A percentile compares a stretch with the other conserved stretches of the same genome.
phyloP scores from a whole-genome alignment of 2,113 vertebrate species.

The Albula glossodonta region DNA sequence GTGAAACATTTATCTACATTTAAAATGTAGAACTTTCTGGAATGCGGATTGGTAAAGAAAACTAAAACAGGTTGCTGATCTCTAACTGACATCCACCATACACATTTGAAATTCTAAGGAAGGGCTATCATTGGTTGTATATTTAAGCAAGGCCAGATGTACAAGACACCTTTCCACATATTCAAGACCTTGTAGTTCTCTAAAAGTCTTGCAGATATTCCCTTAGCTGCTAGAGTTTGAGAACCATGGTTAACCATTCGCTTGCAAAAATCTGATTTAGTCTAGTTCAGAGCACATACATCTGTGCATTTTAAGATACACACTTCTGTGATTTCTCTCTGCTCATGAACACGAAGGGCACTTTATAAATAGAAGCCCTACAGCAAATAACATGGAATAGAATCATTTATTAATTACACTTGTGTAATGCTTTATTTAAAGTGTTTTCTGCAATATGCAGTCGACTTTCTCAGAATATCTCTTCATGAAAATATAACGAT shows the following conservation, averaged over 20 bases:
- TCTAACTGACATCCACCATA: neutral
- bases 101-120: neutral
- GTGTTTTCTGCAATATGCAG: constrained; percentile 39
- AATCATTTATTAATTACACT: constrained; percentile 38
- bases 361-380: neutral
- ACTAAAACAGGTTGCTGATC: neutral
- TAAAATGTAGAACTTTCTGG: neutral
- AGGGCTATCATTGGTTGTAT: neutral
- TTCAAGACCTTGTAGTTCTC: neutral
- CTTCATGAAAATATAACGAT: constrained; percentile 40
- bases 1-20: neutral
- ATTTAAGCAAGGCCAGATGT: neutral
- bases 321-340: constrained; percentile 24
- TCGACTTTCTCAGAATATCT: constrained; percentile 54
- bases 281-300: constrained; percentile 37
- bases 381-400: constrained; percentile 25
- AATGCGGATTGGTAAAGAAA: neutral
- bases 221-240: neutral
- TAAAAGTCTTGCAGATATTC: neutral
- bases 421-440: constrained; percentile 39
- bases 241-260: neutral
- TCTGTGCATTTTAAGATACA: constrained; percentile 34
- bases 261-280: neutral
- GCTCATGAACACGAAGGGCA: constrained; percentile 23
- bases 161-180: neutral